Percentiles rank a stretch among this genome's conserved stretches.
phyloP scores from a whole-genome alignment of 2,888 invertebrate genomes.

The Allophyes oxyacanthae region DNA sequence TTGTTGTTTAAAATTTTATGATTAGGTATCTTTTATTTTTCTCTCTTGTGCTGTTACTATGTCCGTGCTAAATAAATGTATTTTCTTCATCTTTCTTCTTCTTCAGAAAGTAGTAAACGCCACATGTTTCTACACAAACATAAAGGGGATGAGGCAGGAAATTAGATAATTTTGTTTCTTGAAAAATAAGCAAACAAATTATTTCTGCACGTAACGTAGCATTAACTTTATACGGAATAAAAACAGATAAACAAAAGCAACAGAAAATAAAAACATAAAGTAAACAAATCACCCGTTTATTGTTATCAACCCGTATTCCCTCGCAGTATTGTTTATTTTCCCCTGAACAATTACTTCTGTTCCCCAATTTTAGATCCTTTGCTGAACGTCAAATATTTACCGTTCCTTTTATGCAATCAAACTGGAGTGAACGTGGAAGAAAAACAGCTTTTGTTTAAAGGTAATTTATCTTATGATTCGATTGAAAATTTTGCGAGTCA shows the following conservation, averaged over 20 bases:
- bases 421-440: conserved; percentile 17
- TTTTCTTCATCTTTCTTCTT: too few species aligned
- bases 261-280: background rate
- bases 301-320: conserved; percentile 15
- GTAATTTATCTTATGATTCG: conserved; percentile 35
- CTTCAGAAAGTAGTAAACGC: too few species aligned
- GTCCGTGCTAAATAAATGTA: too few species aligned
- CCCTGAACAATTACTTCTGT: conserved; percentile 22
- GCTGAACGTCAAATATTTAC: conserved; percentile 35
- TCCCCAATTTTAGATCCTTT: conserved; percentile 30
- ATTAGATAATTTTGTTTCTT: too few species aligned
- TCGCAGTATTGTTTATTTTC: conserved; percentile 20
- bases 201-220: too few species aligned
- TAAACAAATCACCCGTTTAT: conserved; percentile 25
- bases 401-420: conserved; percentile 16
- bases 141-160: too few species aligned
- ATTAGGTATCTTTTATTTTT: too few species aligned
- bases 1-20: too few species aligned
- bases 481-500: conserved; percentile 14
- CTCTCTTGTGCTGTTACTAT: too few species aligned
- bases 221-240: background rate
- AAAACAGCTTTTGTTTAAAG: conserved; percentile 28
- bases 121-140: too few species aligned
- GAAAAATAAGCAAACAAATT: too few species aligned
- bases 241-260: background rate